Percentiles rank a stretch among this genome's conserved stretches.
These are phyloP conservation scores for Platerodrilus igneus DNA, from an alignment of 2,888 invertebrate species.

Conservation along the genomic window DNA sequence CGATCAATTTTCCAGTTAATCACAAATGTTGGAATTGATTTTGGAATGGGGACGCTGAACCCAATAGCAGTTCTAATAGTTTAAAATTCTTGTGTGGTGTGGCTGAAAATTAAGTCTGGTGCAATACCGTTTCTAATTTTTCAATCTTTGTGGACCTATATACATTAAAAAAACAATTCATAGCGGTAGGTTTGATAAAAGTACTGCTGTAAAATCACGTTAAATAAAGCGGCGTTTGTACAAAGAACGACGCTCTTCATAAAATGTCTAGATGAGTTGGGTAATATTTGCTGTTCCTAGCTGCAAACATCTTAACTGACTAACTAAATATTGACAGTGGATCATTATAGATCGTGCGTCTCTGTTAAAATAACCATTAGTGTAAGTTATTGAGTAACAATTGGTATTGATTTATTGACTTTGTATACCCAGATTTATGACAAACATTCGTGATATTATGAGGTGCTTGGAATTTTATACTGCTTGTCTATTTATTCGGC, in stretches of 20 bases:
- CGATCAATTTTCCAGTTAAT: slow-evolving; percentile 31
- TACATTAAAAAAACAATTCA: too few relatives aligned
- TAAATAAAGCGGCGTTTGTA: slow-evolving; percentile 11
- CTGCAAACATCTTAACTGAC: slow-evolving; percentile 33
- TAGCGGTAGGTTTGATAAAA: slow-evolving; percentile 1
- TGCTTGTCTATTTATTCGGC: too few relatives aligned
- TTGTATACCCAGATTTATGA: slow-evolving; percentile 20
- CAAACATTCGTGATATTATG: slow-evolving; percentile 4
- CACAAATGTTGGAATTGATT: slow-evolving; percentile 30
- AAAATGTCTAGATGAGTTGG: slow-evolving; percentile 16
- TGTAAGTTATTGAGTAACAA: slow-evolving; percentile 31
- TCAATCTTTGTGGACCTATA: too few relatives aligned
- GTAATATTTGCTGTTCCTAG: slow-evolving; percentile 22
- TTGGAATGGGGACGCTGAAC: slow-evolving; percentile 27
- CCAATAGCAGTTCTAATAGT: slow-evolving; percentile 29
- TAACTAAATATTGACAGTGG: slow-evolving; percentile 32
- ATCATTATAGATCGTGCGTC: slow-evolving; percentile 32
- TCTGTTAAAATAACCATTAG: slow-evolving; percentile 35
- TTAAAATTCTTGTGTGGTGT: slow-evolving; percentile 29
- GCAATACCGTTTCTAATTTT: too few relatives aligned
- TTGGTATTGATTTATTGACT: slow-evolving; percentile 32
- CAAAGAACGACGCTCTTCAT: slow-evolving; percentile 10
- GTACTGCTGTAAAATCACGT: slow-evolving; percentile 7
- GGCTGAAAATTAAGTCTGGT: slow-evolving; percentile 26
- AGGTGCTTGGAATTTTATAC: slow-evolving; percentile 8